Base-by-base conservation (phyloP, 1,140 invertebrate genomes). In the Caenorhabditis briggsae region DNA sequence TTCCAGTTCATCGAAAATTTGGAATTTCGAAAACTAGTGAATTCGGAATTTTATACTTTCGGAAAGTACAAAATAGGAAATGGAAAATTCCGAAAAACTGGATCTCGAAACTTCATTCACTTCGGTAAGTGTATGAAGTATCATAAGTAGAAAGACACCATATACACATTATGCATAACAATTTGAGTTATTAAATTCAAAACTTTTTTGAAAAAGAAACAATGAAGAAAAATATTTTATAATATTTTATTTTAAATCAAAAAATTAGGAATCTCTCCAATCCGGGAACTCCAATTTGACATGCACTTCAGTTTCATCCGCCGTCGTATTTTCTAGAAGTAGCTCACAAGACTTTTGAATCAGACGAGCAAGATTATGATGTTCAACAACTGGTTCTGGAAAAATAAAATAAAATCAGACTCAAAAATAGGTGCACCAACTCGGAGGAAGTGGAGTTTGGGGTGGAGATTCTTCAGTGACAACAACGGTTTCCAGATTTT, bases 331-430 rank as follows among this genome's bases (percentile, higher is more conserved):
- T 8, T 78, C 70, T 9, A 78, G n/a, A 41, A 78, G 70, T 23
- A 78, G 50, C 23, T 78, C 18, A 78, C 70, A 78, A 3, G 70
- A 50, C 18, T 78, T 78, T 9, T 78, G 70, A 23, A 78, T 78
- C n/a, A 78, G 23, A 25, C 70, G 70, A 78, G 70, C 70, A 46
- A 78, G 16, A 50, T 78, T 78, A 14, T 78, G 70, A 23, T 78
- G 70, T 50, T 78, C 70, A 3, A 78, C 46, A 46, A 50, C 46
- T 50, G 70, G 70, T 41, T 78, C 70, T 78, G n/a, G 50, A 78
- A 48, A 12, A 46, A 48, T 0, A 8, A 3, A 11, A 53, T 5
- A 3, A 11, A 25, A 25, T 61, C 7, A 8, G 59, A 61, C 0
- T 25, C 8, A 61, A 12, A 50, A 50, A 5, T 43, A 50, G 23